Evolutionary conservation across 2,888 invertebrate species (phyloP), one percentile per base, ranked within the genome.

Genomic region (Cheilosia urbana): DNA sequence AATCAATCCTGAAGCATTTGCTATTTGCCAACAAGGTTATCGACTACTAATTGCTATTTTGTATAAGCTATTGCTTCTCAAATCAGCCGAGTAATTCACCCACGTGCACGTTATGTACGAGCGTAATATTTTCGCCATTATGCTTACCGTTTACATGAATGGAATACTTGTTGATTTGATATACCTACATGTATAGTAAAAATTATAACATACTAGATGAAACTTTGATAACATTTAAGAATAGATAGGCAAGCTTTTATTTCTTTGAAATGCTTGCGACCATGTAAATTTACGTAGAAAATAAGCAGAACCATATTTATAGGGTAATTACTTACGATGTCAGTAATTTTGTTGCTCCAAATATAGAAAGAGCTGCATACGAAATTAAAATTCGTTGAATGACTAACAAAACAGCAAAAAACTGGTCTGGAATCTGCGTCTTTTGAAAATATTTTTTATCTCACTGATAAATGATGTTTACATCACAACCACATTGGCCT

Each of bases 11-110:
- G 21, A 45, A 17, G 7, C 17, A 45, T 45, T 21, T 45, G 24
- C 15, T 6, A 42, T 42, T 53, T 37, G 13, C 37, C 37, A 37
- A 11, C 53, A 66, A 66, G 42, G 53, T 66, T 66, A 42, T 42
- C 42, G 42, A 55, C 51, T 53, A 42, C n/a, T 4, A 13, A 11
- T 66, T 55, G n/a, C n/a, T 27, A 27, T 53, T 63, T 53, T 66
- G 34, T 37, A 19, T 34, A 55, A 55, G 30, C 2, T 30, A 7
- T 6, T 30, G 7, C 9, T 24, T 21, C 19, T 51, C 4, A 27
- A 55, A 6, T 30, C 53, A 55, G 27, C 53, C n/a, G 30, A 55
- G 53, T 17, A 55, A 30, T 55, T n/a, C 27, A 30, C 27, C 53
- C 53, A 55, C 30, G 53, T 55, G 53, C 53, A n/a, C 27, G 9